A percentile compares a stretch with the other conserved stretches of the same genome.
Conservation (phyloP, 2,797 vertebrate genomes). For the Microtus californicus region DNA sequence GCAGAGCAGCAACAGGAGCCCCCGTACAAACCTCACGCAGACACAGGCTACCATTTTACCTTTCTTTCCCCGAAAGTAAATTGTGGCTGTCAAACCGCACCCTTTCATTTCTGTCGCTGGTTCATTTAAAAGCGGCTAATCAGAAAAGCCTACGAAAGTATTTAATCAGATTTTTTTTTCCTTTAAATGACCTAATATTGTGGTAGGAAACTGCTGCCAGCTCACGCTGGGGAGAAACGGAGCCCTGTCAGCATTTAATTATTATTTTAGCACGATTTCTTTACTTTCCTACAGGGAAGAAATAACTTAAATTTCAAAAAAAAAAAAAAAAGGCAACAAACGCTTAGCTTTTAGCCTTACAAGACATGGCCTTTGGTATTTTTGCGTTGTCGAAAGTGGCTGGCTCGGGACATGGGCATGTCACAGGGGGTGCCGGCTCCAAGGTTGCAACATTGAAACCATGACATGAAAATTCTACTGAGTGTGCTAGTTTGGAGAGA, state of each 20-base stretch:
- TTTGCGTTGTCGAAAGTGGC: constrained; percentile 74
- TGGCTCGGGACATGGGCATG: constrained; percentile 24
- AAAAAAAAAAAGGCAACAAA: constrained; percentile 49
- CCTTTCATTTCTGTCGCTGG: constrained; percentile 85
- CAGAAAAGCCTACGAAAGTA: constrained; percentile 86
- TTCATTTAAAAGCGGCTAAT: constrained; percentile 86
- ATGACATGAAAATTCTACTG: not conserved
- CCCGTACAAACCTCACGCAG: constrained; percentile 65
- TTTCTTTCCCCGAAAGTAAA: constrained; percentile 76
- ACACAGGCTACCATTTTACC: constrained; percentile 78
- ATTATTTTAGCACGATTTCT: constrained; percentile 89
- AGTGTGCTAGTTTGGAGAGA: not conserved
- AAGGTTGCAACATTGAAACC: not conserved
- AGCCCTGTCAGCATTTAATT: constrained; percentile 90
- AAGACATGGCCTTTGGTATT: constrained; percentile 60
- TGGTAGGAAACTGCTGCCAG: constrained; percentile 86
- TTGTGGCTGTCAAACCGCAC: constrained; percentile 84
- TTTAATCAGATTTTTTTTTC: constrained; percentile 85
- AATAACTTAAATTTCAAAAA: constrained; percentile 81
- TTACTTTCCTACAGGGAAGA: constrained; percentile 88
- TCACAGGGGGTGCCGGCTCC: not conserved
- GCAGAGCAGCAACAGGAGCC: constrained; percentile 81
- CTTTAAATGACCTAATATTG: constrained; percentile 88
- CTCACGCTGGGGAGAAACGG: constrained; percentile 87
- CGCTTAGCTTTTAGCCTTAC: constrained; percentile 80